phyloP scores from a whole-genome alignment of 2,888 invertebrate genomes.

The Nephrotoma appendiculata region DNA sequence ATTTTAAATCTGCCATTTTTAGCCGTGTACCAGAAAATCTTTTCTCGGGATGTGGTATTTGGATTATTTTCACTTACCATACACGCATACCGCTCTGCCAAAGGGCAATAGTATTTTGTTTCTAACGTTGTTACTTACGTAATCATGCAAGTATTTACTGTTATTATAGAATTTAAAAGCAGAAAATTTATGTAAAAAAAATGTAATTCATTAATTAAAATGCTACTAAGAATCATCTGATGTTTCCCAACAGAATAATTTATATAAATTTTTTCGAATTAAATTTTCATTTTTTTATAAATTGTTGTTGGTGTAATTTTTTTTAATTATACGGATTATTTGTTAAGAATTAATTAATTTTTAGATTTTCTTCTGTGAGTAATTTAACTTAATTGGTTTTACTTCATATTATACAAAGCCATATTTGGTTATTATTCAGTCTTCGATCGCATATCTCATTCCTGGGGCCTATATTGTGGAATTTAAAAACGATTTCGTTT shows the following conservation, averaged over 20 bases:
- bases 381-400: neutral
- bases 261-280: neutral
- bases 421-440: too few species aligned
- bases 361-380: neutral
- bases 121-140: too few species aligned
- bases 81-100: too few species aligned
- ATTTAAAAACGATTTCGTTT: too few species aligned
- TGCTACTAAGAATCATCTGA: neutral
- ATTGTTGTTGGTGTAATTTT: neutral
- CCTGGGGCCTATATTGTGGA: too few species aligned
- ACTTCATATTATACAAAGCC: neutral
- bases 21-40: too few species aligned
- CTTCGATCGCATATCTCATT: too few species aligned
- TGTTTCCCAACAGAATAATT: neutral
- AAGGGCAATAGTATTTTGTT: too few species aligned
- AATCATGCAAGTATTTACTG: too few species aligned
- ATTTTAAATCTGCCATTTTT: too few species aligned
- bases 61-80: too few species aligned
- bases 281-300: neutral
- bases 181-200: neutral
- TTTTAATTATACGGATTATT: neutral
- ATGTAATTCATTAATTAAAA: neutral
- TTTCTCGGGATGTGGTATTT: too few species aligned
- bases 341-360: neutral
- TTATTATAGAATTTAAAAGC: neutral